Evolutionary conservation across 1,140 invertebrate genomes (phyloP), one percentile per base, ranked within the genome.

Genomic region (Diorhabda elongata): DNA sequence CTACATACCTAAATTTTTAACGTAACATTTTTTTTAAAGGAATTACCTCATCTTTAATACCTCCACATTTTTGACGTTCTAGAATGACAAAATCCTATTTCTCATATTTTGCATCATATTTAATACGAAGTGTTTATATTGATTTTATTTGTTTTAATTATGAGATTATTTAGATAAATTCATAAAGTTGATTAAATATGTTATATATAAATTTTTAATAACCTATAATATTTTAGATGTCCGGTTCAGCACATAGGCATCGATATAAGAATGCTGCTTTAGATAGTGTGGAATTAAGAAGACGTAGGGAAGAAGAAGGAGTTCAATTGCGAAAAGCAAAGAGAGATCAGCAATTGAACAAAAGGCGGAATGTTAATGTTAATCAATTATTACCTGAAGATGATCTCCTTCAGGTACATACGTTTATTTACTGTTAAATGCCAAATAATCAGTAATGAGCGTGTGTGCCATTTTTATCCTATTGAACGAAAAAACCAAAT

Each of bases 271-370:
- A 98, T 84, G 87, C 89, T 71, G 94, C 91, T 3, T 82, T 98
- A 71, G 96, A 97, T 83, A 93, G 94, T 8, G 91, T 96, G 76
- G 96, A 98, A 82, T 83, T 98, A 68, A 84, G 97, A 42, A 87
- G 96, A 65, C 84, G 97, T 61, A 84, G 97, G 67, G 97, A 99
- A 84, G 97, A 99, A 79, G 96, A 98, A 84, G 96, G 96, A 45
- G 92, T 98, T 42, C 96, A 98, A 78, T 84, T 98, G 45, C 83
- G 97, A 42, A 98, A 98, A 85, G 95, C 97, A 76, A 98, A 98
- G 82, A 82, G 97, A 73, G 97, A 98, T 79, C 91, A 95, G 75
- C 93, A 96, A 80, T 82, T 98, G 9, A 95, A 93, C 71, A 98
- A 98, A 83, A 84, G 94, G 57, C 86, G 96, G 75, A 97, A 97